These are phyloP conservation scores for Poicephalus gulielmi DNA, from an alignment of 2,113 vertebrate genomes.

Conservation along the genomic window DNA sequence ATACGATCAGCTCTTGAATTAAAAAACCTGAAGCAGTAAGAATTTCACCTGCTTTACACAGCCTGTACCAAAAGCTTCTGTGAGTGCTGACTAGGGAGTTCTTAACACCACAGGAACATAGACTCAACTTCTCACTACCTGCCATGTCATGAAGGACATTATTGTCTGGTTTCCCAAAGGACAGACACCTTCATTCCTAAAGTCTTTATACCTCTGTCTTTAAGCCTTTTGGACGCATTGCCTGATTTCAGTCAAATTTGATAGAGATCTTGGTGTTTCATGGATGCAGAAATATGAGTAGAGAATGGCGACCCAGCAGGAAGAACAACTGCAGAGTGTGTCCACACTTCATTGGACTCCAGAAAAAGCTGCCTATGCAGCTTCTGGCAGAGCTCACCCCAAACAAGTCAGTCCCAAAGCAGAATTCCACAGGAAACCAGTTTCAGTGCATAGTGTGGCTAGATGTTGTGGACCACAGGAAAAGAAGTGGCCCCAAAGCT, in stretches of 20 bases:
- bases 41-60: neutral
- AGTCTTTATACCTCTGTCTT: neutral
- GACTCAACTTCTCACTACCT: neutral
- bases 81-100: neutral
- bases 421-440: neutral
- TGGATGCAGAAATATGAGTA: neutral
- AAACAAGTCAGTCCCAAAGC: neutral
- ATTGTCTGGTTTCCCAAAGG: neutral
- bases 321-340: neutral
- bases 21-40: neutral
- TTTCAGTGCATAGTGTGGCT: neutral
- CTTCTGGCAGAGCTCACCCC: neutral
- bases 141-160: neutral
- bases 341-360: neutral
- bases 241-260: neutral
- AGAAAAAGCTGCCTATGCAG: neutral
- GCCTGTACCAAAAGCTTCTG: neutral
- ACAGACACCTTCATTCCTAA: neutral
- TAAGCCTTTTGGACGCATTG: neutral
- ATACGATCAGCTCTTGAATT: neutral
- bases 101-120: neutral
- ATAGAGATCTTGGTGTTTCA: neutral
- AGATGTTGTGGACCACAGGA: neutral
- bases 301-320: neutral
- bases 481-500: neutral